phyloP scores from a whole-genome alignment of 2,113 vertebrate species.

The Chaenocephalus aceratus region DNA sequence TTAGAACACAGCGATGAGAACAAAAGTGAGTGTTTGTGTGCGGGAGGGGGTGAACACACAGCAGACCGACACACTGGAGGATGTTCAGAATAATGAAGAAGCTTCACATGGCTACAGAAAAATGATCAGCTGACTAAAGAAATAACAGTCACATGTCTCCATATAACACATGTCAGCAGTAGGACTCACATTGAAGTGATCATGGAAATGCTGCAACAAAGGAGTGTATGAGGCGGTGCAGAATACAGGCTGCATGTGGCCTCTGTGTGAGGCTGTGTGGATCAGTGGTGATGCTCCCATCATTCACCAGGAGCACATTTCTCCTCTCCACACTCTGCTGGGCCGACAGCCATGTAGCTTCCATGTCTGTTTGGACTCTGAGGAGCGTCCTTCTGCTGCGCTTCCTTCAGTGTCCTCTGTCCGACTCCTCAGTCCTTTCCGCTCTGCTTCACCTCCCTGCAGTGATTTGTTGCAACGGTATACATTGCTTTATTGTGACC shows the following conservation, averaged over 20 bases:
- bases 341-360: slow-evolving; percentile 1
- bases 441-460: slow-evolving; percentile 31
- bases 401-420: slow-evolving; percentile 5
- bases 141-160: slow-evolving; percentile 14
- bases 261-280: slow-evolving; percentile 53
- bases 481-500: slow-evolving; percentile 54
- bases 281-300: slow-evolving; percentile 70
- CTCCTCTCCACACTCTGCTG: slow-evolving; percentile 43
- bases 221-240: slow-evolving; percentile 82
- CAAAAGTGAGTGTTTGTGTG: slow-evolving; percentile 54
- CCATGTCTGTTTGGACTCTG: slow-evolving; percentile 31
- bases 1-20: slow-evolving; percentile 80
- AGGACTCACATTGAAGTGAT: slow-evolving; percentile 29
- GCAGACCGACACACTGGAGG: slow-evolving; percentile 82
- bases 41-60: slow-evolving; percentile 54
- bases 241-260: slow-evolving; percentile 78
- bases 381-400: slow-evolving; percentile 12
- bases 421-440: slow-evolving; percentile 1
- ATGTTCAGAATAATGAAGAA: slow-evolving; percentile 45
- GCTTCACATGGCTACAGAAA: slow-evolving; percentile 34
- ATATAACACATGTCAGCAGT: slow-evolving; percentile 1
- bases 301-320: slow-evolving; percentile 74
- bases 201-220: slow-evolving; percentile 45
- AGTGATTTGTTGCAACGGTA: slow-evolving; percentile 61
- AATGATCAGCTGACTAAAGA: slow-evolving; percentile 82